These are phyloP conservation scores for Atta texana DNA, from an alignment of 1,140 invertebrate genomes.

Conservation along the genomic window DNA sequence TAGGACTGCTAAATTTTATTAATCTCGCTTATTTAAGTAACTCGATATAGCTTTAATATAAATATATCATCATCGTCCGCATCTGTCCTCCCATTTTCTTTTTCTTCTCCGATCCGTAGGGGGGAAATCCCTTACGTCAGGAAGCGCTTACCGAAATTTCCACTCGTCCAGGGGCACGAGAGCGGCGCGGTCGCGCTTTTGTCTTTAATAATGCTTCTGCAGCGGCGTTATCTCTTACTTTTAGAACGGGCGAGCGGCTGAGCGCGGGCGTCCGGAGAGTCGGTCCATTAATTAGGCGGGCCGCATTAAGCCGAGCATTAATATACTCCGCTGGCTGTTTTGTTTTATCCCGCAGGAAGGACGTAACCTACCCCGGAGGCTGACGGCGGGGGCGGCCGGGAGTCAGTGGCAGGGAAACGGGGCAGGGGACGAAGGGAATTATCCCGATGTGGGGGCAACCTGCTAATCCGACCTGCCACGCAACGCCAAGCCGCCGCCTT, in stretches of 20 bases:
- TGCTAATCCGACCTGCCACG: conserved; percentile 81
- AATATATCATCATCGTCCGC: background rate
- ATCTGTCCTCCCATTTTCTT: background rate
- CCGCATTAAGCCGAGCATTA: conserved; percentile 86
- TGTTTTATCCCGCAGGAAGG: conserved; percentile 86
- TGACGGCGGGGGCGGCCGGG: conserved; percentile 61
- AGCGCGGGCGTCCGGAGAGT: conserved; percentile 79
- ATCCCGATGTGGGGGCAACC: conserved; percentile 73
- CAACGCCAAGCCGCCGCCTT: conserved; percentile 74
- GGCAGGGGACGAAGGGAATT: conserved; percentile 64
- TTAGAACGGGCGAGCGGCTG: conserved; percentile 72
- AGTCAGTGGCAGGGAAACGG: background rate
- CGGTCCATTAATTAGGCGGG: conserved; percentile 86
- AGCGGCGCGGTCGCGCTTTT: conserved; percentile 74
- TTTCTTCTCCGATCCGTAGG: background rate
- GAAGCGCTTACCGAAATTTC: conserved; percentile 49
- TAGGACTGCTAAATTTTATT: background rate
- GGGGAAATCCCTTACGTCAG: conserved; percentile 57
- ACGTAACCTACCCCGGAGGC: conserved; percentile 74
- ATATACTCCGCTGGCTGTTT: conserved; percentile 86
- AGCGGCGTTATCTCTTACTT: conserved; percentile 84
- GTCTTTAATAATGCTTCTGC: conserved; percentile 82
- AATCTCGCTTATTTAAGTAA: conserved; percentile 4
- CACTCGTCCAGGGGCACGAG: conserved; percentile 16
- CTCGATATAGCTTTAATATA: background rate